Evolutionary conservation across 2,113 vertebrate genomes (phyloP).

Genomic region (Cryptoleucopteryx plumbea): DNA sequence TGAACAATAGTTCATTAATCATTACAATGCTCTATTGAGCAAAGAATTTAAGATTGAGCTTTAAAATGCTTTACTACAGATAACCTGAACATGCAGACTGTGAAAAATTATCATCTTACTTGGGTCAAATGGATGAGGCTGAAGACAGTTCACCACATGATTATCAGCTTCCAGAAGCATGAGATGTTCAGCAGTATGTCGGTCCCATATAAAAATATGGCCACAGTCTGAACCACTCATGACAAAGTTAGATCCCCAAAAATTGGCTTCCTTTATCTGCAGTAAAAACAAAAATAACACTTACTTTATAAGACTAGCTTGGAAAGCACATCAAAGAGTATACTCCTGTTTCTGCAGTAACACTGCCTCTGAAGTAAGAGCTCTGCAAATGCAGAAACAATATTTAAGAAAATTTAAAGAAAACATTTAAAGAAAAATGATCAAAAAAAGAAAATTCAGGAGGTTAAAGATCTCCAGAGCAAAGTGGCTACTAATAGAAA

Average conservation of each 20-base stretch:
- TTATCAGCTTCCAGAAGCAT: conserved; percentile 99
- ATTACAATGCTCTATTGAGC: neutral
- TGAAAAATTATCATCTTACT: conserved; percentile 75
- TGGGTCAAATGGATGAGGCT: conserved; percentile 96
- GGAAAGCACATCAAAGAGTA: neutral
- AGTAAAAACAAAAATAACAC: neutral
- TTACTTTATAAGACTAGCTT: neutral
- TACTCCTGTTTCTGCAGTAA: neutral
- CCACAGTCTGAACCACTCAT: conserved; percentile 99
- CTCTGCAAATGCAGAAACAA: neutral
- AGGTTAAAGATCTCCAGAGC: neutral
- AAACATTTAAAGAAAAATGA: neutral
- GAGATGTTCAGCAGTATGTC: conserved; percentile 91
- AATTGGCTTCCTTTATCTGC: conserved; percentile 97
- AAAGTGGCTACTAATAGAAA: neutral
- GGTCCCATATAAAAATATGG: conserved; percentile 98
- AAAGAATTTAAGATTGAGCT: neutral
- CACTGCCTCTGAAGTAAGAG: neutral
- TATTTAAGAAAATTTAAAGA: neutral
- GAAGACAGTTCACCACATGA: conserved; percentile 97
- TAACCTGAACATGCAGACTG: neutral
- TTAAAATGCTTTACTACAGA: neutral
- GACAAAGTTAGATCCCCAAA: conserved; percentile 98
- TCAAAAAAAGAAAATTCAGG: neutral
- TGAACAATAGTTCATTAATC: neutral